Percentiles rank a stretch among this genome's conserved stretches.
phyloP scores from a whole-genome alignment of 23 tunicate genomes.

The Halocynthia aurantium region DNA sequence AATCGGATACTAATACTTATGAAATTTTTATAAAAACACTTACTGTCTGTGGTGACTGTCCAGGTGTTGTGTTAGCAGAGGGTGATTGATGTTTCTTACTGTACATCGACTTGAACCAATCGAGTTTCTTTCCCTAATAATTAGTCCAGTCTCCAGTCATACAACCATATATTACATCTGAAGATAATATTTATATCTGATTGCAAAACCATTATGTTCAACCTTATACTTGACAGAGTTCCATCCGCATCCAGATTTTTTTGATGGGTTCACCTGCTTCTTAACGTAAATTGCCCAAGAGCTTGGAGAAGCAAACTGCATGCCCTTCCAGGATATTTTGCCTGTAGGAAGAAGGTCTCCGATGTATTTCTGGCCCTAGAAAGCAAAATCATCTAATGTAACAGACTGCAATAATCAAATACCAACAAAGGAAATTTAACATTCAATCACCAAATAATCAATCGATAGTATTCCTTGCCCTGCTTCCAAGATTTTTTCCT shows the following conservation, averaged over 20 bases:
- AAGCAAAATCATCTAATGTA: neutral
- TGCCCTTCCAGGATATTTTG: slow-evolving; percentile 59
- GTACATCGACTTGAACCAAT: slow-evolving; percentile 44
- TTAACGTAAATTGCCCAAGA: slow-evolving; percentile 93
- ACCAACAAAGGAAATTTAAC: neutral
- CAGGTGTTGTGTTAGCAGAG: slow-evolving; percentile 13
- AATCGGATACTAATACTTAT: neutral
- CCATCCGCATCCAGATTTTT: slow-evolving; percentile 98
- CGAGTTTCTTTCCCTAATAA: slow-evolving; percentile 69
- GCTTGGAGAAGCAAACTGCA: slow-evolving; percentile 87
- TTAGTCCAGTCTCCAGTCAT: too few species aligned
- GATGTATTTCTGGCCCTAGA: slow-evolving; percentile 57
- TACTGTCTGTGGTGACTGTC: slow-evolving; percentile 42
- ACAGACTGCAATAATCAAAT: neutral
- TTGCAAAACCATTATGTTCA: neutral
- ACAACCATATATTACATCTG: too few species aligned
- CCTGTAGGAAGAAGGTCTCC: slow-evolving; percentile 71
- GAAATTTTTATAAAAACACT: neutral
- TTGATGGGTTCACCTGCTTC: slow-evolving; percentile 74
- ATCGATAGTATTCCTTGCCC: slow-evolving; percentile 70
- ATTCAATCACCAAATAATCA: slow-evolving; percentile 63
- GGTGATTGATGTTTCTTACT: slow-evolving; percentile 29
- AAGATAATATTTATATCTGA: too few species aligned
- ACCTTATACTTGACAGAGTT: slow-evolving; percentile 92
- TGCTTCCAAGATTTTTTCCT: slow-evolving; percentile 76